Base-by-base conservation (phyloP, 1,140 invertebrate genomes). In the Temnothorax curvispinosus region DNA sequence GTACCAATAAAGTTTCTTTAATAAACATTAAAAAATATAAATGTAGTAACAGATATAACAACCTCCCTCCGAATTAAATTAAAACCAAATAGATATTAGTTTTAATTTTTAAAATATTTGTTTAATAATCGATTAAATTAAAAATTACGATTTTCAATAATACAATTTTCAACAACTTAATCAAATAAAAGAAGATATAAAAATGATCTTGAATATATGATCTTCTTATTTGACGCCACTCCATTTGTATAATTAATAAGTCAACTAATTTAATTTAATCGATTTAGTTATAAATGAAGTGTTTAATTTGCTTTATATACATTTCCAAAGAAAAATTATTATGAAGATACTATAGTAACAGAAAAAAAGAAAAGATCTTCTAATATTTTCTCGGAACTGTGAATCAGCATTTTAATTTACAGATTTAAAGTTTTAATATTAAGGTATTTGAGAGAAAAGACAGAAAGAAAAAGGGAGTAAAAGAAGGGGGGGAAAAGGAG, bases 41-140 rank as follows among this genome's bases (percentile, higher is more conserved):
- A 41, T 21, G 15, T 60, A 44, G 1, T 27, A 58, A 58, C 35
- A 38, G 52, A 56, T 56, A 41, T 21, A n/a, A 72, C n/a, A 76
- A 76, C 15, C 5, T 58, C 3, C 15, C 2, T 58, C 3, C 18
- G 7, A 44, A 76, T 44, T 11, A 27, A 47, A 54, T 52, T 74
- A n/a, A 27, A 52, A 74, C 11, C 60, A 15, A 76, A 58, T n/a
- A 21, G 5, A 32, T 13, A 5, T 74, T 38, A 54, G 21, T 75
- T 56, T n/a, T 21, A 75, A n/a, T 69, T 56, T 4, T 38, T 21
- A 15, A 18, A 75, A 11, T 54, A 38, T 32, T 54, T 74, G n/a
- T 74, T 74, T n/a, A n/a, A 56, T 38, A n/a, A 38, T 75, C 4
- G 4, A 38, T 21, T 75, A 35, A 54, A 74, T 74, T 38, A 35